phyloP scores from a whole-genome alignment of 2,888 invertebrate species.

The Caenorhabditis parvicauda region DNA sequence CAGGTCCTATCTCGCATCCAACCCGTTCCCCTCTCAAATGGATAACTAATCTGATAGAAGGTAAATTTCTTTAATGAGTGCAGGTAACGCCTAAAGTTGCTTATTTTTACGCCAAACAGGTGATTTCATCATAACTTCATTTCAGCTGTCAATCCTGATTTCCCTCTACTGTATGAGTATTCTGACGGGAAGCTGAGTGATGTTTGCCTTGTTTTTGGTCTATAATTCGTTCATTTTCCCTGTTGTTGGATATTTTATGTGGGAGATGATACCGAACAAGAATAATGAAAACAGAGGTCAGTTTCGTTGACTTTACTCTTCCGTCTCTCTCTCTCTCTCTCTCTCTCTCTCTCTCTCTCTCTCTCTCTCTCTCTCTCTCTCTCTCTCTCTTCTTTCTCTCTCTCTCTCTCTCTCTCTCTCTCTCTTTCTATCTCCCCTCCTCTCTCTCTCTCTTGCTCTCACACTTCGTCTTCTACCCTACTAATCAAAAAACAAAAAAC shows the following conservation, averaged over 20 bases:
- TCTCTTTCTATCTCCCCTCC: constrained; percentile 2
- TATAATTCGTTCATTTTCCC: constrained; percentile 9
- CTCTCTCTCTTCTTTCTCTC: not conserved
- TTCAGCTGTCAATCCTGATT: constrained; percentile 9
- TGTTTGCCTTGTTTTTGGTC: constrained; percentile 5
- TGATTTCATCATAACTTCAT: no score
- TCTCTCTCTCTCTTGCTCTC: not conserved
- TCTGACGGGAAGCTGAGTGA: constrained; percentile 2
- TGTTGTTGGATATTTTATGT: constrained; percentile 2
- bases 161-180: constrained; percentile 11
- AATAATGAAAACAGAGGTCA: no score
- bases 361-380: not conserved
- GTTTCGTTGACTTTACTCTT: not conserved
- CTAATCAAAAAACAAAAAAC: no score
- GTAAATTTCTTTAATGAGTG: no score
- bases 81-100: no score
- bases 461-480: no score
- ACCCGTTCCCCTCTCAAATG: no score
- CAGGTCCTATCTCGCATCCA: no score
- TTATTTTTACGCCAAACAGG: no score
- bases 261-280: no score
- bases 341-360: not conserved
- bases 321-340: not conserved
- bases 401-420: not conserved
- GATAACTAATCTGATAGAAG: no score